phyloP scores from a whole-genome alignment of 2,113 vertebrate species.

The Podarcis cretensis region DNA sequence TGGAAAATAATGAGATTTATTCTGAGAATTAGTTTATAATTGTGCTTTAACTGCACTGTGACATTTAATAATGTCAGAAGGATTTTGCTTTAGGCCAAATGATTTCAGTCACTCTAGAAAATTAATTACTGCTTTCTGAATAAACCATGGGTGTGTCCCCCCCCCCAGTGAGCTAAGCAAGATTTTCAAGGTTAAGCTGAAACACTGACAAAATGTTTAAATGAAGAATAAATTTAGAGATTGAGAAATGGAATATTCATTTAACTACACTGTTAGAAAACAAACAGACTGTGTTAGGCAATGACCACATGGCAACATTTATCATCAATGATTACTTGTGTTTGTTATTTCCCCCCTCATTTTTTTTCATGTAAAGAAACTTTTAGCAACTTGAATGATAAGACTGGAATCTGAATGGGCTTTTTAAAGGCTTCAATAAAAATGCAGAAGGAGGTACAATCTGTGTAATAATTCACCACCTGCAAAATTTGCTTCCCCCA shows the following conservation, averaged over 20 bases:
- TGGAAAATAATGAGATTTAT: slow-evolving; percentile 79
- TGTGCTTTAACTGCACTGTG: slow-evolving; percentile 78
- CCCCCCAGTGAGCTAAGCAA: slow-evolving; percentile 43
- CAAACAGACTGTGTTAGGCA: not conserved
- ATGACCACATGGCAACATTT: not conserved
- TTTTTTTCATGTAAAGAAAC: not conserved
- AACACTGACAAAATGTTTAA: slow-evolving; percentile 48
- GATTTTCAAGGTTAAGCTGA: slow-evolving; percentile 74
- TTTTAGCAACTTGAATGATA: not conserved
- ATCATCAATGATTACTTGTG: not conserved
- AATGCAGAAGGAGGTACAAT: too few species aligned
- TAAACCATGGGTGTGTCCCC: slow-evolving; percentile 48
- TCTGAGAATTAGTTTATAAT: slow-evolving; percentile 81
- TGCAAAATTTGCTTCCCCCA: too few species aligned
- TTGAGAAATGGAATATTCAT: not conserved
- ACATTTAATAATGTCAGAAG: slow-evolving; percentile 82
- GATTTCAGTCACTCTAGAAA: slow-evolving; percentile 72
- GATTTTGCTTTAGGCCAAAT: slow-evolving; percentile 78
- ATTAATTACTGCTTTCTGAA: slow-evolving; percentile 72
- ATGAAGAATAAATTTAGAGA: slow-evolving; percentile 26
- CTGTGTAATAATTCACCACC: not conserved
- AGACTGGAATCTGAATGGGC: not conserved
- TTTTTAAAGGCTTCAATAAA: not conserved
- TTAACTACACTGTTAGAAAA: not conserved
- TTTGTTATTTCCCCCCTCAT: not conserved